A percentile compares a stretch with the other conserved stretches of the same genome.
These are phyloP conservation scores for Augiades crinisus DNA, from an alignment of 2,888 invertebrate genomes.

Conservation along the genomic window DNA sequence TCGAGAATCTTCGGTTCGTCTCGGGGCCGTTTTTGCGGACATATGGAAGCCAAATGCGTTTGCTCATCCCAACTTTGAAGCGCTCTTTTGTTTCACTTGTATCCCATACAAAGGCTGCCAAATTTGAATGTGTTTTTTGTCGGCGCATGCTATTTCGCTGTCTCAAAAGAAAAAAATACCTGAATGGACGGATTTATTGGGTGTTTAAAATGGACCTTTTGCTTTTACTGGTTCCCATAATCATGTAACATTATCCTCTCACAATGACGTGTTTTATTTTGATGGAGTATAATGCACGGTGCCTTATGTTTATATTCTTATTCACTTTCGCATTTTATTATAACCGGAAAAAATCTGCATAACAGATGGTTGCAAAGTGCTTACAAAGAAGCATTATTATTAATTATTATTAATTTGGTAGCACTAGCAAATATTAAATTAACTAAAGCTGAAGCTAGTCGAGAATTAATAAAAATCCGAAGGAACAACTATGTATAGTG, in stretches of 20 bases:
- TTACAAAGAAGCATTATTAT: too few relatives aligned
- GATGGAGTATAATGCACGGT: slow-evolving; percentile 22
- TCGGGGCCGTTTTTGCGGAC: slow-evolving; percentile 56
- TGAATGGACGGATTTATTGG: slow-evolving; percentile 43
- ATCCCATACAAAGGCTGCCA: slow-evolving; percentile 44
- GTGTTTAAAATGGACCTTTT: slow-evolving; percentile 35
- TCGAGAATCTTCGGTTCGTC: slow-evolving; percentile 43
- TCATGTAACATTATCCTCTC: slow-evolving; percentile 31
- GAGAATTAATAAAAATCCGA: too few relatives aligned
- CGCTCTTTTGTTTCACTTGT: slow-evolving; percentile 39
- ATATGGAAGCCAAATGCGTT: slow-evolving; percentile 66
- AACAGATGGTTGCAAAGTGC: too few relatives aligned
- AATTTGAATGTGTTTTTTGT: slow-evolving; percentile 48
- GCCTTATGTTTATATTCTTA: slow-evolving; percentile 29
- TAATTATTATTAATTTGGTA: too few relatives aligned
- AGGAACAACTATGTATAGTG: too few relatives aligned
- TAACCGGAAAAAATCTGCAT: background rate
- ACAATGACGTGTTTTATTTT: slow-evolving; percentile 20
- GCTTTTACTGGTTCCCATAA: slow-evolving; percentile 29
- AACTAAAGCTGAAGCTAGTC: too few relatives aligned
- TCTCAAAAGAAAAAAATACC: slow-evolving; percentile 37
- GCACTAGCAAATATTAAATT: too few relatives aligned
- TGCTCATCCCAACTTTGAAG: slow-evolving; percentile 45
- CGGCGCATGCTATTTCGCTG: slow-evolving; percentile 42
- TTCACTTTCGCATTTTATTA: background rate